These are phyloP conservation scores for Zosterops lateralis DNA, from an alignment of 2,113 vertebrate species.

Conservation along the genomic window DNA sequence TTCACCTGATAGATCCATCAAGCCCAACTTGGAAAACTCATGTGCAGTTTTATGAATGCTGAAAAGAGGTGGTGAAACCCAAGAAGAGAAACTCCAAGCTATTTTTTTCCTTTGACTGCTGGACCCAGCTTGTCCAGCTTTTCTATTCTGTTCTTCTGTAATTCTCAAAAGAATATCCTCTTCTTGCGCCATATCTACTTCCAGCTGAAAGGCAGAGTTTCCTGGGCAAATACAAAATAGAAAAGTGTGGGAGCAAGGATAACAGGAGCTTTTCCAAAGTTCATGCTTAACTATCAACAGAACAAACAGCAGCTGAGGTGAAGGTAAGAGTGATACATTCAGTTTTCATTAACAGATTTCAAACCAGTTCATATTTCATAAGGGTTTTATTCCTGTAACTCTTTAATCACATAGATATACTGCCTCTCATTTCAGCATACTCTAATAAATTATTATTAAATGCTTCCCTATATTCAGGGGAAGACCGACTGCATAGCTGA, in stretches of 20 bases:
- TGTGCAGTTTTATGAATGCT: not conserved
- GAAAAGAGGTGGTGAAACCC: not conserved
- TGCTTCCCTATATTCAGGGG: not conserved
- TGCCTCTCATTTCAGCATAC: not conserved
- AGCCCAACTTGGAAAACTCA: not conserved
- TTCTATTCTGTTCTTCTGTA: not conserved
- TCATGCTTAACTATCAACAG: not conserved
- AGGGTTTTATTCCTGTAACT: not conserved
- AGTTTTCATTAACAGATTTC: not conserved
- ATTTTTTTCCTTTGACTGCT: not conserved
- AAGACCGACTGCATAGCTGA: not conserved
- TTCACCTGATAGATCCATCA: not conserved
- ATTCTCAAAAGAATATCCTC: not conserved
- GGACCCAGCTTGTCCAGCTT: not conserved
- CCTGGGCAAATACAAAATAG: not conserved
- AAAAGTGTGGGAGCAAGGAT: not conserved
- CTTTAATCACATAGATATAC: not conserved
- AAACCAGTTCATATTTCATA: not conserved
- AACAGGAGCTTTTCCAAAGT: not conserved
- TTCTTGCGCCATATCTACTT: not conserved
- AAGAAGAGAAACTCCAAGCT: not conserved
- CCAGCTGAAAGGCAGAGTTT: not conserved
- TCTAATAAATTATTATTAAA: not conserved
- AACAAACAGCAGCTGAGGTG: not conserved
- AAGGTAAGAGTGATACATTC: not conserved